Conservation (phyloP, 2,113 vertebrate genomes). For the Semnornis frantzii region DNA sequence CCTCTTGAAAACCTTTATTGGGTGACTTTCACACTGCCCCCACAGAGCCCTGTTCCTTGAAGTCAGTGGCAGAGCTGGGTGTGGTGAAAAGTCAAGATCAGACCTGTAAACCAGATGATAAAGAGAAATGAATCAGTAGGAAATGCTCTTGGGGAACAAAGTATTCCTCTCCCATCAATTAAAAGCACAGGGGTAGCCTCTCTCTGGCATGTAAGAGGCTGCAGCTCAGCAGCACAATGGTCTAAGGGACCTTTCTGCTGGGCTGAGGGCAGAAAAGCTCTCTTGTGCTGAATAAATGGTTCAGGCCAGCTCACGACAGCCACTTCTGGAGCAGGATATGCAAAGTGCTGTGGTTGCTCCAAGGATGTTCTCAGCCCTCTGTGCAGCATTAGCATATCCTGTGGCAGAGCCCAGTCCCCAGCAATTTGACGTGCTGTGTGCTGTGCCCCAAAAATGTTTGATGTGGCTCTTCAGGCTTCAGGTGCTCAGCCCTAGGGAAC, state of each 20-base stretch:
- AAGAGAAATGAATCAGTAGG: constrained; percentile 54
- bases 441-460: background rate
- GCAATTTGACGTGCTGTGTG: background rate
- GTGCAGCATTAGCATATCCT: background rate
- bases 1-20: constrained; percentile 28
- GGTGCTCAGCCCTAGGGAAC: background rate
- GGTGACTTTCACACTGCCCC: constrained; percentile 40
- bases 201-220: background rate
- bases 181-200: background rate
- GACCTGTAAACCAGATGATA: constrained; percentile 41
- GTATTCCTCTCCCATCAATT: background rate
- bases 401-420: constrained; percentile 19
- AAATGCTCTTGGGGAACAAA: constrained; percentile 38
- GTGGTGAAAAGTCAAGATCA: constrained; percentile 56
- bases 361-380: background rate
- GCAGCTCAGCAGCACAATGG: background rate
- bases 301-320: background rate
- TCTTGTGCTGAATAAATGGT: background rate
- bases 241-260: background rate
- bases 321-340: background rate
- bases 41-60: constrained; percentile 57
- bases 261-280: background rate
- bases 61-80: constrained; percentile 43
- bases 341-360: background rate
- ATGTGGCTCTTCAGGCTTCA: constrained; percentile 6